Base-by-base conservation (phyloP, 2,888 invertebrate species). In the Dryococelus australis region DNA sequence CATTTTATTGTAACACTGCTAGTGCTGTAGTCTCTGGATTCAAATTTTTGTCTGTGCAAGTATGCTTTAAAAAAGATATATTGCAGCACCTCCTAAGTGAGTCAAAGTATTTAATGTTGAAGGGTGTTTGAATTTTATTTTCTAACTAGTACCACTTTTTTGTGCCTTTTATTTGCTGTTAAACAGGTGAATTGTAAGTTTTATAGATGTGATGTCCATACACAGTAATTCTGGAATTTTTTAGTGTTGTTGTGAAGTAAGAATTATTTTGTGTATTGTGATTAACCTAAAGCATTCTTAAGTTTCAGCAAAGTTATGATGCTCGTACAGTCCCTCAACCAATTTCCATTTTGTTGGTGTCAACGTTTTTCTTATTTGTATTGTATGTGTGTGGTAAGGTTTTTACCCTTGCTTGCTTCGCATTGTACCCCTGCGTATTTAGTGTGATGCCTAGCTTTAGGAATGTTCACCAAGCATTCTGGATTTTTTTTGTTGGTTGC, bases 401-500 rank as follows among this genome's bases (percentile, higher is more conserved):
- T 65, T 0, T 0, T 20, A n/a, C 24, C 65, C n/a, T 65, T 65
- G 65, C 65, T 65, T 65, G 65, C 65, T 65, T 65, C 16, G 20
- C 65, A n/a, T 10, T 65, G 65, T 5, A 43, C 83, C n/a, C 10
- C 83, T 83, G 9, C n/a, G 83, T 20, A 27, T 2, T 0, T 83
- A 83, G 83, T 43, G 13, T 16, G 8, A 8, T 26, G 83, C 20
- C 0, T 0, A 83, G 43, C 35, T 83, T 51, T 26, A 13, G 47
- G 47, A 26, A 26, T 26, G 28, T 84, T 43, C 51, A 43, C 51
- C 26, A n/a, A n/a, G 43, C 84, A 9, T 24, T 84, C 26, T 85
- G 26, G 16, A 28, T 28, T n/a, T n/a, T n/a, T n/a, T n/a, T 85
- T 27, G 28, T 84, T 53, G 28, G 85, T 85, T 65, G 85, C 85